phyloP scores from a whole-genome alignment of 1,140 invertebrate species.

The Notospermus geniculatus region DNA sequence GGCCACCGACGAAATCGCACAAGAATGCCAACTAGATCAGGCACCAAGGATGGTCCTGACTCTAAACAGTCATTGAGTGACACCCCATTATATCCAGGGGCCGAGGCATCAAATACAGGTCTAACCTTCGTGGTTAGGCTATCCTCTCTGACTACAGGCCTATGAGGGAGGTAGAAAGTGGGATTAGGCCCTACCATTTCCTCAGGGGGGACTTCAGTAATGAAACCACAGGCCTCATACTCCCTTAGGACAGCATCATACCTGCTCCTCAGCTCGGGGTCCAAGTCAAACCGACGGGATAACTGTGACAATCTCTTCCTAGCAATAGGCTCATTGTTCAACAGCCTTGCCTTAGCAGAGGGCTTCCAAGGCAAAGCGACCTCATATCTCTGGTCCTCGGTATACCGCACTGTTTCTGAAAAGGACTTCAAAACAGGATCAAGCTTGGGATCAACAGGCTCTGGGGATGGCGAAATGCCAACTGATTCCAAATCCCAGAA shows the following conservation, averaged over 20 bases:
- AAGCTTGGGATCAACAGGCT: no score
- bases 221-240: neutral
- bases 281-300: neutral
- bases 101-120: slow-evolving; percentile 51
- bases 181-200: neutral
- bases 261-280: neutral
- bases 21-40: slow-evolving; percentile 14
- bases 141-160: slow-evolving; percentile 40
- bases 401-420: neutral
- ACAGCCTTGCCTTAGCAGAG: no score
- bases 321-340: neutral
- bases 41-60: slow-evolving; percentile 18
- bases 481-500: no score
- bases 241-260: neutral
- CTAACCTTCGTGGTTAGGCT: slow-evolving; percentile 43
- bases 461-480: no score
- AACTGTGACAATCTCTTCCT: neutral
- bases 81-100: slow-evolving; percentile 25
- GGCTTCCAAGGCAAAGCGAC: slow-evolving; percentile 8
- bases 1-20: slow-evolving; percentile 7
- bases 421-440: neutral
- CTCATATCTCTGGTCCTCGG: neutral
- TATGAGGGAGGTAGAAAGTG: slow-evolving; percentile 55
- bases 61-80: slow-evolving; percentile 49
- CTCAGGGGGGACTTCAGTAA: neutral